phyloP scores from a whole-genome alignment of 92 coral and sea anemone genomes.

The Galaxea fascicularis region DNA sequence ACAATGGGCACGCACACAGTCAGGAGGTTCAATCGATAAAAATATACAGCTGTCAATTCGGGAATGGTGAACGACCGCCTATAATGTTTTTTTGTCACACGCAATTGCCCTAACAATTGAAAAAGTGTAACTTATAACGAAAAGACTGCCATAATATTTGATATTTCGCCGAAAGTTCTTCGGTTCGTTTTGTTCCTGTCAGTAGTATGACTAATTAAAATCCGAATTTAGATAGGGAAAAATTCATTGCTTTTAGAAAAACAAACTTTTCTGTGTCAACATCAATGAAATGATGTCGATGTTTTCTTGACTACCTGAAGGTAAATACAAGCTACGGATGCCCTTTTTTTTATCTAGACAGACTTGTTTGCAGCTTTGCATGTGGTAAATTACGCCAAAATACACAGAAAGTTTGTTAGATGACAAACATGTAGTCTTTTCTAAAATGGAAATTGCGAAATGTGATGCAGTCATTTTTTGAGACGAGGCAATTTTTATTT shows the following conservation, averaged over 20 bases:
- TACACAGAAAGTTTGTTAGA: too few relatives aligned
- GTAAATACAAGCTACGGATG: background rate
- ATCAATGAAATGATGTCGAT: conserved; percentile 24
- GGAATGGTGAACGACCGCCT: background rate
- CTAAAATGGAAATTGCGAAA: too few relatives aligned
- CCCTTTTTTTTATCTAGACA: background rate
- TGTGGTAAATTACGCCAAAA: too few relatives aligned
- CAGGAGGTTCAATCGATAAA: conserved; percentile 12
- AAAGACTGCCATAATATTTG: background rate
- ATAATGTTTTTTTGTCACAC: background rate
- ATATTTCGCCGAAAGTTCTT: background rate
- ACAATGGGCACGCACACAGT: conserved; percentile 18
- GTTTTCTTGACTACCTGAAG: background rate
- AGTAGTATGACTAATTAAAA: background rate
- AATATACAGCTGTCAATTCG: conserved; percentile 29
- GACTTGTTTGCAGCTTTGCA: background rate
- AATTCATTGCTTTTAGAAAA: background rate
- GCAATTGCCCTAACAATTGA: background rate
- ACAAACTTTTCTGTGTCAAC: conserved; percentile 23
- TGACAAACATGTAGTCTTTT: too few relatives aligned
- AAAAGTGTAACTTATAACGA: background rate
- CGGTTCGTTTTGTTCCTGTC: background rate
- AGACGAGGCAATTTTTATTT: too few relatives aligned
- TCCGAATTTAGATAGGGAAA: conserved; percentile 31
- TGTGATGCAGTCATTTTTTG: too few relatives aligned